Percentiles rank a stretch among this genome's conserved stretches.
These are phyloP conservation scores for Steinernema scapterisci DNA, from an alignment of 2,888 invertebrate species.

Conservation along the genomic window DNA sequence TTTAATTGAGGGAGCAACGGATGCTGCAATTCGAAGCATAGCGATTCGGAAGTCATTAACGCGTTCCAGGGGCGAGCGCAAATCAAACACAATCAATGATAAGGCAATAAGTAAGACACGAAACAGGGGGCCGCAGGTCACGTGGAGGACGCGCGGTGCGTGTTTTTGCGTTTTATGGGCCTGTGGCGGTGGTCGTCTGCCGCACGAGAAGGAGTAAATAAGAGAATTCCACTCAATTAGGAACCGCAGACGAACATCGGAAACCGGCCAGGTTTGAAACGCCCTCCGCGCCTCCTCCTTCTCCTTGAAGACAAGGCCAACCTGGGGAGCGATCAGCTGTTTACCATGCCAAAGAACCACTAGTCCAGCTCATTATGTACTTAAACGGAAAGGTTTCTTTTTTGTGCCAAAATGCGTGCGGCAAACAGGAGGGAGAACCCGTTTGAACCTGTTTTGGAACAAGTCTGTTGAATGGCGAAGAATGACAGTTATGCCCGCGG, in stretches of 20 bases:
- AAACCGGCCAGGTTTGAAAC: conserved; percentile 19
- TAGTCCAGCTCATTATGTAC: background rate
- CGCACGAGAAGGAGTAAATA: background rate
- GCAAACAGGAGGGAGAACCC: background rate
- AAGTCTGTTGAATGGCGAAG: background rate
- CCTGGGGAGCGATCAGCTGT: background rate
- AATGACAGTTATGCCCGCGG: conserved; percentile 10
- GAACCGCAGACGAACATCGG: background rate
- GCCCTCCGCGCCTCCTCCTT: no score
- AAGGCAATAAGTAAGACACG: conserved; percentile 7
- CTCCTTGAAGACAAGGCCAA: background rate
- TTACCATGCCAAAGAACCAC: background rate
- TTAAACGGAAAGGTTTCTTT: background rate
- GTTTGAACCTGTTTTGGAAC: conserved; percentile 24
- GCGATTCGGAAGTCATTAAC: conserved; percentile 16
- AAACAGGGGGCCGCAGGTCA: conserved; percentile 15
- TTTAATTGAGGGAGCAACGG: background rate
- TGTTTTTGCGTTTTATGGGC: conserved; percentile 16
- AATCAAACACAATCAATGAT: conserved; percentile 3
- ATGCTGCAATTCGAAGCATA: background rate
- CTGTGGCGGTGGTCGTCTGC: background rate
- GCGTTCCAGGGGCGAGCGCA: conserved; percentile 19
- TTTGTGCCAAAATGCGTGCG: background rate
- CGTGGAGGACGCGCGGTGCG: conserved; percentile 2
- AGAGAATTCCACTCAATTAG: conserved; percentile 14